Evolutionary conservation across 2,888 invertebrate species (phyloP).

Genomic region (Steinernema scapterisci): DNA sequence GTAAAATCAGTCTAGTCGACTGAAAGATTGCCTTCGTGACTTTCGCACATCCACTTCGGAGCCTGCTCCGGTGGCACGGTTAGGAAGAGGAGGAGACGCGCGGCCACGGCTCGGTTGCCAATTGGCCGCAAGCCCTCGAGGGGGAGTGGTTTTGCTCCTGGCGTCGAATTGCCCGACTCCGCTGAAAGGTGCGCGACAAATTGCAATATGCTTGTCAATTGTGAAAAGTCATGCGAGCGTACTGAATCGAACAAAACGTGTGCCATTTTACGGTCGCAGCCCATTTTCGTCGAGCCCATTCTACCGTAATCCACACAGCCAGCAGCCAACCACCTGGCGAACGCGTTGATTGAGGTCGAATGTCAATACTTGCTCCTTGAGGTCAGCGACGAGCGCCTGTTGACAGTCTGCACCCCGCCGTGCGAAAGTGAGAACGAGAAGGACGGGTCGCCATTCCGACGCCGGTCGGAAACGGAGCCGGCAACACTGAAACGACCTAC

Average conservation of each 20-base stretch:
- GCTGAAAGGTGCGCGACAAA: conserved; percentile 32
- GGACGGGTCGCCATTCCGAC: too few relatives aligned
- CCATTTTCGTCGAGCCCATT: neutral
- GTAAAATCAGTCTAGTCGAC: conserved; percentile 32
- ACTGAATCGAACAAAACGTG: conserved; percentile 32
- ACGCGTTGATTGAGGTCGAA: conserved; percentile 29
- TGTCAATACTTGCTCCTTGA: conserved; percentile 3
- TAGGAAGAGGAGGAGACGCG: conserved; percentile 28
- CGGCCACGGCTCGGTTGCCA: conserved; percentile 28
- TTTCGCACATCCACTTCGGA: conserved; percentile 30
- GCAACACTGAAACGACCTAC: neutral
- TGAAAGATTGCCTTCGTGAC: conserved; percentile 32
- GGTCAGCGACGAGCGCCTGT: conserved; percentile 5
- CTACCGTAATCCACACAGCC: conserved; percentile 17
- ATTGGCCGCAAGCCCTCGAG: conserved; percentile 14
- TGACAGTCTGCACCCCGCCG: neutral
- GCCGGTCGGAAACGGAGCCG: neutral
- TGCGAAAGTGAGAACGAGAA: too few relatives aligned
- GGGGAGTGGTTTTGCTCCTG: conserved; percentile 19
- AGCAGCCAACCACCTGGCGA: conserved; percentile 23
- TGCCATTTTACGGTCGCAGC: conserved; percentile 31
- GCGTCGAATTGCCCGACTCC: conserved; percentile 19
- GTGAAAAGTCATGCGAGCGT: conserved; percentile 31
- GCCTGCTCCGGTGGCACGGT: conserved; percentile 26
- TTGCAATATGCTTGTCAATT: conserved; percentile 33